Evolutionary conservation across 2,797 vertebrate species (phyloP).

Genomic region (Lophura swinhoii): DNA sequence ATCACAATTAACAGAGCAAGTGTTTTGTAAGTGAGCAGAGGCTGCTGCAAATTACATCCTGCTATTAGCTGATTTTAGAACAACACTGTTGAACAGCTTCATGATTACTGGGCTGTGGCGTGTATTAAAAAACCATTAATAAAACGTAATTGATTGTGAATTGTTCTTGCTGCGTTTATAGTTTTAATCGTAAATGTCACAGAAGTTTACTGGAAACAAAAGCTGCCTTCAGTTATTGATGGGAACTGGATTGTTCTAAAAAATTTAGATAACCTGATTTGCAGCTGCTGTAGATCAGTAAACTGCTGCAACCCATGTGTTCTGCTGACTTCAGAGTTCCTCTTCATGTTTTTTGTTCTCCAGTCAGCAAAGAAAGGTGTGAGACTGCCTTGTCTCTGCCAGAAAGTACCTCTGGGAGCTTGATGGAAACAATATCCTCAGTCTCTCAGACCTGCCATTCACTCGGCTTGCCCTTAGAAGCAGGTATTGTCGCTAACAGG

Average conservation of each 20-base stretch:
- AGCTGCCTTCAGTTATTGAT: slow-evolving; percentile 23
- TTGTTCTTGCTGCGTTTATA: slow-evolving; percentile 54
- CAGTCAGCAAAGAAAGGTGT: background rate
- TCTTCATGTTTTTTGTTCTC: background rate
- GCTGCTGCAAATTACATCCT: slow-evolving; percentile 77
- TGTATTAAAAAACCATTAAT: slow-evolving; percentile 78
- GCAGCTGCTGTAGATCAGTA: background rate
- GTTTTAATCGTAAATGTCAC: slow-evolving; percentile 61
- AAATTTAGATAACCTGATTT: slow-evolving; percentile 6
- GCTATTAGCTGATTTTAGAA: slow-evolving; percentile 77
- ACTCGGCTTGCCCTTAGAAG: fast-evolving
- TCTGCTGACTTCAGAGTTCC: background rate
- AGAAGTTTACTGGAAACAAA: slow-evolving; percentile 58
- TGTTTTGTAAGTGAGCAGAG: slow-evolving; percentile 79
- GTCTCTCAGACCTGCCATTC: background rate
- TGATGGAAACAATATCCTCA: background rate
- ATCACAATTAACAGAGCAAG: slow-evolving; percentile 83
- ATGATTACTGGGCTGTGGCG: slow-evolving; percentile 71
- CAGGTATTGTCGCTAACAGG: fast-evolving
- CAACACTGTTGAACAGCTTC: slow-evolving; percentile 57
- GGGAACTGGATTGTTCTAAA: background rate
- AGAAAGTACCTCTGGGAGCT: background rate
- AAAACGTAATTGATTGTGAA: slow-evolving; percentile 76
- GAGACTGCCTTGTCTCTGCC: background rate
- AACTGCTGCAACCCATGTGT: background rate